These are phyloP conservation scores for Tolmerus cingulatus DNA, from an alignment of 2,888 invertebrate genomes.

Conservation along the genomic window DNA sequence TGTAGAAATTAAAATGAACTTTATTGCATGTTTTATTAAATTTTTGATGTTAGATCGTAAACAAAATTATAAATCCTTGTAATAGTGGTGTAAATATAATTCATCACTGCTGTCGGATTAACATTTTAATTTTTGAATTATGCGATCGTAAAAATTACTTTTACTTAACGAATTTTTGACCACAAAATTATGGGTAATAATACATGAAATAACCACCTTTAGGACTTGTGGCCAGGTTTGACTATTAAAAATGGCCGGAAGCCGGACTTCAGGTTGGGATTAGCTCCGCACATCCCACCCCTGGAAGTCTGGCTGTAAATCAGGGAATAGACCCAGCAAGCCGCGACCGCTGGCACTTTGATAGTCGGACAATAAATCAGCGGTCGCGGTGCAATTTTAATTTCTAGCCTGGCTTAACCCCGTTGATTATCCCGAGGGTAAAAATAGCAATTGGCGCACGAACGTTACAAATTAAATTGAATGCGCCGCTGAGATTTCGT, in stretches of 20 bases:
- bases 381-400: constrained; percentile 31
- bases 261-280: background rate
- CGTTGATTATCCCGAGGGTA: background rate
- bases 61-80: too few species aligned
- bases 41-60: too few species aligned
- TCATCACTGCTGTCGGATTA: too few species aligned
- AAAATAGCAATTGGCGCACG: constrained; percentile 37
- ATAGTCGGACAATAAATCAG: constrained; percentile 22
- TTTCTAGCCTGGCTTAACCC: constrained; percentile 15
- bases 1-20: too few species aligned
- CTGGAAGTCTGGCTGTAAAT: background rate
- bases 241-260: background rate
- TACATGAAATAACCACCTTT: background rate
- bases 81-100: too few species aligned
- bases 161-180: too few species aligned
- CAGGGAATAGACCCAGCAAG: background rate
- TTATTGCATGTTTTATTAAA: too few species aligned
- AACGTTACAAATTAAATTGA: constrained; percentile 31
- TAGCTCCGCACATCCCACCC: background rate
- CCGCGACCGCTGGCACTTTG: background rate
- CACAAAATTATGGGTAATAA: too few species aligned
- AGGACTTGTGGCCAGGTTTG: background rate
- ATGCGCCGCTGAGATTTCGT: constrained; percentile 30
- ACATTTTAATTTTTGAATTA: too few species aligned
- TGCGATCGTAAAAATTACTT: too few species aligned